These are phyloP conservation scores for Larimichthys crocea DNA, from an alignment of 2,113 vertebrate genomes.

Conservation along the genomic window DNA sequence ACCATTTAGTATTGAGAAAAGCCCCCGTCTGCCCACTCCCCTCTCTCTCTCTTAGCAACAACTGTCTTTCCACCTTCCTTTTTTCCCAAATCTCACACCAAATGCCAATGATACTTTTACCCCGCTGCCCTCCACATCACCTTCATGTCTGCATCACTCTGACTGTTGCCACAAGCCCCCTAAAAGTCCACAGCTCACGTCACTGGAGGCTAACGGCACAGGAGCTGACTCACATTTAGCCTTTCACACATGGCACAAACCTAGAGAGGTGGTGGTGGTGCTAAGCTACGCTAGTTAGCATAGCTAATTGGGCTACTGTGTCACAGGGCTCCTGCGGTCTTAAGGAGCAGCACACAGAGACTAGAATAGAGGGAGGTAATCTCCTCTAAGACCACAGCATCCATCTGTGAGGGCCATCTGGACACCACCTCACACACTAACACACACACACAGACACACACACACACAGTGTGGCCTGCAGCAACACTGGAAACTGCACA, in stretches of 20 bases:
- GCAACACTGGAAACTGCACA: conserved; percentile 37
- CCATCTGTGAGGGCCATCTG: conserved; percentile 90
- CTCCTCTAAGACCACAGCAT: conserved; percentile 86
- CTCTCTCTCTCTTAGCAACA: not conserved
- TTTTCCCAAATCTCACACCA: not conserved
- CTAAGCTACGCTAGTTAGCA: conserved; percentile 42
- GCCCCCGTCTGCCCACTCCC: conserved; percentile 28
- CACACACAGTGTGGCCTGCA: conserved; percentile 15
- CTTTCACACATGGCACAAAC: not conserved
- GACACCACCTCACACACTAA: conserved; percentile 50
- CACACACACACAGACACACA: conserved; percentile 37
- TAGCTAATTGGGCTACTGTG: conserved; percentile 77
- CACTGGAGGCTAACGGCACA: not conserved
- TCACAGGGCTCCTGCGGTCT: conserved; percentile 74
- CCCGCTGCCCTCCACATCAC: not conserved
- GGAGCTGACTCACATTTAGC: conserved; percentile 19
- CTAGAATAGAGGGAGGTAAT: conserved; percentile 85
- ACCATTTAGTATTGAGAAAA: conserved; percentile 63
- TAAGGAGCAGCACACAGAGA: conserved; percentile 65
- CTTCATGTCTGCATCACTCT: not conserved
- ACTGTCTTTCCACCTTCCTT: not conserved
- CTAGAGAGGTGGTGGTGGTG: not conserved
- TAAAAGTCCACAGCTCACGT: not conserved
- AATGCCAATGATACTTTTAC: not conserved
- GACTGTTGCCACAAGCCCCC: not conserved